Percentiles rank a stretch among this genome's conserved stretches.
Evolutionary conservation across 2,113 vertebrate genomes (phyloP).

Genomic region (Pseudolaguvia tuberculata): DNA sequence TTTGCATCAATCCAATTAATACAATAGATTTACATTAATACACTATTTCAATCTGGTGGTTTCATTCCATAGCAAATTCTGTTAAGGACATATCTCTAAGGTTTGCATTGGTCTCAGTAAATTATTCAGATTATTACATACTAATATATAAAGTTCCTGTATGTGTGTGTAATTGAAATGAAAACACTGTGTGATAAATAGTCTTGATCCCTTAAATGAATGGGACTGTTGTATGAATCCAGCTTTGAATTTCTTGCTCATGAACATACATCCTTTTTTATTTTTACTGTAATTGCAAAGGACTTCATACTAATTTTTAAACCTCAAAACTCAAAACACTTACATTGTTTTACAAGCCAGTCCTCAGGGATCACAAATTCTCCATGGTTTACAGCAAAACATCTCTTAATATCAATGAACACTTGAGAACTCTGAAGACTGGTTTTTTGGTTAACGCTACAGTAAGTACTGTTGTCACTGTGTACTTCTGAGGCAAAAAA

Average conservation of each 20-base stretch:
- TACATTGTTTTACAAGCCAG: conserved; percentile 4
- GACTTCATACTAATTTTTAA: neutral
- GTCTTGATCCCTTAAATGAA: conserved; percentile 10
- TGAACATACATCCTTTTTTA: too few relatives aligned
- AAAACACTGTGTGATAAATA: conserved; percentile 19
- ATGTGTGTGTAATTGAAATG: conserved; percentile 3
- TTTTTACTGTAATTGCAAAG: neutral
- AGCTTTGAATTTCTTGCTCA: neutral
- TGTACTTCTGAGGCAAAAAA: neutral
- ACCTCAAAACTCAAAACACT: conserved; percentile 1
- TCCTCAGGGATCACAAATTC: neutral
- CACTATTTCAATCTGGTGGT: neutral
- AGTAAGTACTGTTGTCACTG: neutral
- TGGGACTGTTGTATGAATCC: neutral
- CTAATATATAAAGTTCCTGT: neutral
- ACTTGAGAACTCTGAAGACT: neutral
- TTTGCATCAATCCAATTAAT: neutral
- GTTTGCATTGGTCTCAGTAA: neutral
- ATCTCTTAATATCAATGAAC: neutral
- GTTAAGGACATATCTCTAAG: neutral
- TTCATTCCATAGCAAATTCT: neutral
- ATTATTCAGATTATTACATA: too few relatives aligned
- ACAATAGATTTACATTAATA: neutral
- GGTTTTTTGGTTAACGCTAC: too few relatives aligned
- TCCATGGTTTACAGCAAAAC: neutral